These are phyloP conservation scores for Nephila pilipes DNA, from an alignment of 1,140 invertebrate genomes.

Conservation along the genomic window DNA sequence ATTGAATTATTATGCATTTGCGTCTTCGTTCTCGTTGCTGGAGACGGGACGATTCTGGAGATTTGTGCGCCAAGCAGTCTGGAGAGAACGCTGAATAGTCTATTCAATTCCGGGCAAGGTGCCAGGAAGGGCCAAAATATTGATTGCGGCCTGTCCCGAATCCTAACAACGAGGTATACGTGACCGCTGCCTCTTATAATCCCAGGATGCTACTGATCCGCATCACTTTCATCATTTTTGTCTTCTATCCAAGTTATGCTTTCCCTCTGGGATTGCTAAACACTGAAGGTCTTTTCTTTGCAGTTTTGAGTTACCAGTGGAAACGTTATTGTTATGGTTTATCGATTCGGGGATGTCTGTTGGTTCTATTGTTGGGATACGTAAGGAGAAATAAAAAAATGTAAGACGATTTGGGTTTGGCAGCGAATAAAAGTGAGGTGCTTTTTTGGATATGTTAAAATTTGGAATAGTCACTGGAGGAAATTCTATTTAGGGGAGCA, in stretches of 20 bases:
- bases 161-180: constrained; percentile 14
- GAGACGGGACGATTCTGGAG: background rate
- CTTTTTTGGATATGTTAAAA: too few species aligned
- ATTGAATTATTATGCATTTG: too few species aligned
- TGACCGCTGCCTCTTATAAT: constrained; percentile 44
- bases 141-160: constrained; percentile 48
- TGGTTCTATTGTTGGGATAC: too few species aligned
- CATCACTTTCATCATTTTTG: constrained; percentile 42
- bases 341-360: constrained; percentile 10
- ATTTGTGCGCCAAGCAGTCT: constrained; percentile 33
- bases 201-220: constrained; percentile 2
- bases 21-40: background rate
- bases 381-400: too few species aligned
- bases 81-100: constrained; percentile 26
- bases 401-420: too few species aligned
- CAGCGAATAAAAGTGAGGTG: too few species aligned
- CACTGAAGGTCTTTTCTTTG: constrained; percentile 2
- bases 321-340: constrained; percentile 45
- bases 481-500: too few species aligned
- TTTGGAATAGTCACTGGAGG: too few species aligned
- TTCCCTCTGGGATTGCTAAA: constrained; percentile 33
- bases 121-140: constrained; percentile 17
- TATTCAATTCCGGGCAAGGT: background rate
- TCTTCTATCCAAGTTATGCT: background rate
- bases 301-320: background rate